Base-by-base conservation (phyloP, 1,140 invertebrate species). In the Aporrectodea caliginosa region DNA sequence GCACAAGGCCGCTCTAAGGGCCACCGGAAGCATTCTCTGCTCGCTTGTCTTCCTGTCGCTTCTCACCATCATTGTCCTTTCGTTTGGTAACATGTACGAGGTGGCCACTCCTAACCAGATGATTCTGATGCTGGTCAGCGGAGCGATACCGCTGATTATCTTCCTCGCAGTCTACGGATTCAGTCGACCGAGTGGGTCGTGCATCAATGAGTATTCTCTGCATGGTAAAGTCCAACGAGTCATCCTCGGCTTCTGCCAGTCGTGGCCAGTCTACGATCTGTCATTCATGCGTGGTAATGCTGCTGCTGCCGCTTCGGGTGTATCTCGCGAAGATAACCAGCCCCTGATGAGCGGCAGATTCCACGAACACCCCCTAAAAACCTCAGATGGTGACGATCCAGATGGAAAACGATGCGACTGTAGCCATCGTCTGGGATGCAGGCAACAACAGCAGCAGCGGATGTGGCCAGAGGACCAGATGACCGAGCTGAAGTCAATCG, bases 191-290 rank as follows among this genome's bases (percentile, higher is more conserved):
- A 70, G 31, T 1, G 75, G 30, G 12, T 29, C 69, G 31, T 58
- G 32, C n/a, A 69, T 79, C 78, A 79, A 79, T 35, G 22, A 27
- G n/a, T 79, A 79, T 70, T 33, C 78, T 2, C 72, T 79, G 16
- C 22, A 33, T 16, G 70, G 72, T 32, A 71, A 73, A 22, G 31
- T 78, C 16, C 75, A 78, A 16, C 32, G 69, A n/a, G 32, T 78
- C 22, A 72, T 80, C 27, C 29, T 32, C 16, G 70, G 68, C 29
- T 80, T 35, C 79, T 70, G 69, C 2, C 32, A 78, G 35, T 33
- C 69, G 69, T 80, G 79, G 79, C 70, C 43, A 32, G 79, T 80
- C 16, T 43, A 31, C 16, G 79, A 80, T 32, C 78, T 79, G n/a
- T 31, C 70, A 22, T 58, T 58, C 43, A 22, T 58, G 22, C 43